Conservation (phyloP, 2,888 invertebrate genomes). For the Drosophila suboccidentalis region DNA sequence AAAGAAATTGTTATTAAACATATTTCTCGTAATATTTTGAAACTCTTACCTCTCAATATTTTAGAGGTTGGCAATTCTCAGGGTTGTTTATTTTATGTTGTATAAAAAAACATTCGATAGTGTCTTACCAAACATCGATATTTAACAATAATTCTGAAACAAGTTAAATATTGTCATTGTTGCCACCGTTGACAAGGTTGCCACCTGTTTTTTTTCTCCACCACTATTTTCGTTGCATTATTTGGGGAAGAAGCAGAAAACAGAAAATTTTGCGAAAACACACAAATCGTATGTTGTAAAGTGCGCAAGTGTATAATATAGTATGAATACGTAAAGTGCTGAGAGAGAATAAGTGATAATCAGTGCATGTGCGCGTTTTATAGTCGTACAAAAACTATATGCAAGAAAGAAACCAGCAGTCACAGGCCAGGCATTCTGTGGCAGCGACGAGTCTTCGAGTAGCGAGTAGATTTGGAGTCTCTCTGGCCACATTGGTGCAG, state of each 20-base stretch:
- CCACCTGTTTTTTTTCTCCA: too few species aligned
- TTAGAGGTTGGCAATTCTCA: too few species aligned
- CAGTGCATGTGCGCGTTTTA: conserved; percentile 33
- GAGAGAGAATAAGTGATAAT: conserved; percentile 10
- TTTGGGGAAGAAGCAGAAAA: conserved; percentile 45
- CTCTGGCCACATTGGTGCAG: conserved; percentile 64
- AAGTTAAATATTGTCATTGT: too few species aligned
- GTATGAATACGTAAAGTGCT: conserved; percentile 30
- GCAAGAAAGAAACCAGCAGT: conserved; percentile 61
- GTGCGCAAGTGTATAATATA: conserved; percentile 35
- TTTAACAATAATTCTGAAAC: too few species aligned
- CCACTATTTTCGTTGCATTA: conserved; percentile 44
- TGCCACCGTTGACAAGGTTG: too few species aligned
- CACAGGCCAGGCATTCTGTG: conserved; percentile 54
- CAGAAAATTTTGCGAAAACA: conserved; percentile 56
- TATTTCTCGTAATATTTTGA: too few species aligned
- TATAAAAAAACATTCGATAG: too few species aligned
- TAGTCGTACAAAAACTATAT: conserved; percentile 43
- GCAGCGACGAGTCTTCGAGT: conserved; percentile 67
- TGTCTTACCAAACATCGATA: too few species aligned
- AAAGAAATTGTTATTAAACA: too few species aligned
- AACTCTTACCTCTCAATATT: too few species aligned
- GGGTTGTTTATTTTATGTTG: too few species aligned
- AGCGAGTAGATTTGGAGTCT: conserved; percentile 66
- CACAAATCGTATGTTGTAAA: conserved; percentile 37